These are phyloP conservation scores for Diachasmimorpha longicaudata DNA, from an alignment of 1,140 invertebrate species.

Conservation along the genomic window DNA sequence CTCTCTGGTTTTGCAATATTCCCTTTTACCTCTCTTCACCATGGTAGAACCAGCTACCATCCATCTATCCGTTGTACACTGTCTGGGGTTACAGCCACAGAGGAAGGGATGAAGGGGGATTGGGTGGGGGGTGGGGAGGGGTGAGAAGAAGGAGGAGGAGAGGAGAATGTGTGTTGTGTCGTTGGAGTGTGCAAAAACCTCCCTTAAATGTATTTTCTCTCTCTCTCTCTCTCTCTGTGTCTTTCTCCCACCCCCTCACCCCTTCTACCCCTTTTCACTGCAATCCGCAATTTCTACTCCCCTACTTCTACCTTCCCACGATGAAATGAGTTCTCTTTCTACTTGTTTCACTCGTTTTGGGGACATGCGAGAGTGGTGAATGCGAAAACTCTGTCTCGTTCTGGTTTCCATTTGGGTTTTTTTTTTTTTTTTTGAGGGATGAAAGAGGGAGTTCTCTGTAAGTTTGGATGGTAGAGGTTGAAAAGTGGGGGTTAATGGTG, in stretches of 20 bases:
- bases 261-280: too few relatives aligned
- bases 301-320: background rate
- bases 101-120: too few relatives aligned
- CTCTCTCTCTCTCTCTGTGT: too few relatives aligned
- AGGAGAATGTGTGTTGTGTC: background rate
- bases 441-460: background rate
- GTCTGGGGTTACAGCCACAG: too few relatives aligned
- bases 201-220: constrained; percentile 19
- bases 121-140: too few relatives aligned
- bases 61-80: constrained; percentile 23
- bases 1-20: constrained; percentile 44
- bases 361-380: background rate
- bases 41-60: background rate
- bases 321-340: background rate
- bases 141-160: too few relatives aligned
- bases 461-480: too few relatives aligned
- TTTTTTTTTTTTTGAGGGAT: background rate
- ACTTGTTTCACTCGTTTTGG: background rate
- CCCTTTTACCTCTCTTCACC: constrained; percentile 27
- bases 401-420: background rate
- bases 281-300: background rate
- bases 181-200: constrained; percentile 1
- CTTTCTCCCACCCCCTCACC: too few relatives aligned
- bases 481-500: too few relatives aligned
- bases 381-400: background rate